Base-by-base conservation (phyloP, 2,888 invertebrate genomes). In the Dynastes maya region DNA sequence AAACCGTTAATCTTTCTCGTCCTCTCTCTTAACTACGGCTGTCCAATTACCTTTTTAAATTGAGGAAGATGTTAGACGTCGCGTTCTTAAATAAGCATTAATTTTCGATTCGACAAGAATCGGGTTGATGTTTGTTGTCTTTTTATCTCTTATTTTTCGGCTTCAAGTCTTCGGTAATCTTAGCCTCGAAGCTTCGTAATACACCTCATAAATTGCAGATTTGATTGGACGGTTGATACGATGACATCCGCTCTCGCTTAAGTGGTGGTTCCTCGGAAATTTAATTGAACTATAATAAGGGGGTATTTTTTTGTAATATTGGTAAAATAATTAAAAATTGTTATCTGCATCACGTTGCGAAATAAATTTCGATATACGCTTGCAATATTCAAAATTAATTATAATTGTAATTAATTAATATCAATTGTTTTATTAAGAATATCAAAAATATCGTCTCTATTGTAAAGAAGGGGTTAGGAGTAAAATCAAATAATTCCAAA, bases 61-160 rank as follows among this genome's bases (percentile, higher is more conserved):
- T 58, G 72, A 72, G 72, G 72, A 58, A 58, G 58, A 58, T 72
- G 55, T 72, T 72, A 58, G 72, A 72, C 22, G 55, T 22, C 58
- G 40, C 40, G 22, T 61, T 40, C 51, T 58, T 72, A 58, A 58
- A 40, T 22, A 72, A 58, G 58, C 58, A 72, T 72, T 72, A 58
- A 72, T 72, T 72, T 72, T 72, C 37, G 58, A 72, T 37, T 51
- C 29, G 22, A 68, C 72, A 32, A 11, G 58, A 40, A 4, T 22
- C 22, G 22, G 55, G 55, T 53, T 72, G 67, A 32, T 67, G 67
- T 67, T 45, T 16, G 37, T 13, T 37, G n/a, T 40, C n/a, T 16
- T 8, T n/a, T 45, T 11, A 40, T 13, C 65, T 37, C 11, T n/a
- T n/a, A 22, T 22, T 13, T 49, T 67, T 9, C 32, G 27, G 6